Conservation (phyloP, 2,797 vertebrate species). For the Tapera naevia region DNA sequence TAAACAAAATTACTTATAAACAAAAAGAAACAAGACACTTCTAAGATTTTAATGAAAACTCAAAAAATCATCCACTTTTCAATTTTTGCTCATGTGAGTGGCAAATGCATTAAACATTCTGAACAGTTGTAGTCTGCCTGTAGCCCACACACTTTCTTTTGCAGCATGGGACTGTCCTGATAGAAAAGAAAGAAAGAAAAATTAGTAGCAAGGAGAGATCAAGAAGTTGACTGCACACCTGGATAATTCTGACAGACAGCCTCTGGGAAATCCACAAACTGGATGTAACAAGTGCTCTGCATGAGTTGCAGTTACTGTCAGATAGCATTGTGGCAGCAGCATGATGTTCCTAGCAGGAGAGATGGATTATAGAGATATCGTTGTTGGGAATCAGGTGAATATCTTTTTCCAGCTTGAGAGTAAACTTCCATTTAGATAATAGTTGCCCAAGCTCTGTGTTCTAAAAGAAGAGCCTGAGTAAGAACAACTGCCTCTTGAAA, state of each 20-base stretch:
- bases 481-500: constrained; percentile 29
- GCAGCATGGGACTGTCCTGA: not conserved
- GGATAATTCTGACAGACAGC: not conserved
- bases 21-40: not conserved
- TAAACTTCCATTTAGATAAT: not conserved
- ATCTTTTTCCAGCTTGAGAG: not conserved
- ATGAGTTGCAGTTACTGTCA: not conserved
- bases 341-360: not conserved
- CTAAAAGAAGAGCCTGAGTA: not conserved
- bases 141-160: not conserved
- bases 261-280: not conserved
- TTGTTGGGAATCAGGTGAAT: not conserved
- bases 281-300: not conserved
- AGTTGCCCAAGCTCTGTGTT: not conserved
- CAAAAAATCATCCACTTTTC: not conserved
- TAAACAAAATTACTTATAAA: not conserved
- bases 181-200: not conserved
- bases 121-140: not conserved
- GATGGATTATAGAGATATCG: not conserved
- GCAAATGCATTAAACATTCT: not conserved
- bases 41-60: not conserved
- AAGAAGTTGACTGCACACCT: not conserved
- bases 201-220: not conserved
- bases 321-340: not conserved
- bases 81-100: not conserved